phyloP scores from a whole-genome alignment of 2,797 vertebrate genomes.

The Eospalax fontanierii region DNA sequence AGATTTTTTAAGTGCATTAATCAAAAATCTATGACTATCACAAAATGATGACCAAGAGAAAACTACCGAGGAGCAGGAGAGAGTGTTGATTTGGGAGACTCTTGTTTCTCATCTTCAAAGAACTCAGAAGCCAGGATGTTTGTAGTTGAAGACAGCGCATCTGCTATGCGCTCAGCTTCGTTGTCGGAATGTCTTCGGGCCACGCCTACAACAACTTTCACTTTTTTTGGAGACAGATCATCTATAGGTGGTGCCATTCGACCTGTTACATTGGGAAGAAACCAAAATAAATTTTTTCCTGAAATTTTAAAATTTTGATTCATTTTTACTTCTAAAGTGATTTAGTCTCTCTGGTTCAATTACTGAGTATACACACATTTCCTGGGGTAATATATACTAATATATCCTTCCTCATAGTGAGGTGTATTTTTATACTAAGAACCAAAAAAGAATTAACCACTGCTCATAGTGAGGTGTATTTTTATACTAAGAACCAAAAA shows the following conservation, averaged over 20 bases:
- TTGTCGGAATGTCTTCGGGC: conserved; percentile 94
- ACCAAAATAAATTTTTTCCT: conserved; percentile 31
- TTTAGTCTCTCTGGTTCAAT: not conserved
- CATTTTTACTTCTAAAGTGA: conserved; percentile 43
- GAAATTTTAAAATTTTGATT: not conserved
- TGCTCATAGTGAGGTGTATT: not conserved
- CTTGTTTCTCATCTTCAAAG: conserved; percentile 94
- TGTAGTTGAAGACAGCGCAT: conserved; percentile 90
- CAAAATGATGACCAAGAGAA: conserved; percentile 60
- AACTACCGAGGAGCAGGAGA: conserved; percentile 89
- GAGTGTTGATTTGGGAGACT: conserved; percentile 89
- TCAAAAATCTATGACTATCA: conserved; percentile 24
- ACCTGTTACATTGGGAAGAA: conserved; percentile 89
- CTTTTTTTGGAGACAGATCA: conserved; percentile 95
- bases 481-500: not conserved
- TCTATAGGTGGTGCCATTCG: conserved; percentile 98
- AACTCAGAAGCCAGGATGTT: conserved; percentile 94
- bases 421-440: not conserved
- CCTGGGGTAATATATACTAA: not conserved
- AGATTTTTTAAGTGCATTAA: not conserved
- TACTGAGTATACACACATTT: not conserved
- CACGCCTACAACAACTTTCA: conserved; percentile 96
- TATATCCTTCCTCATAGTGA: conserved; percentile 8
- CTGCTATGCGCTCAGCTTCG: conserved; percentile 91
- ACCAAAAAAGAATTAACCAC: not conserved